Percentiles rank a stretch among this genome's conserved stretches.
Evolutionary conservation across 2,113 vertebrate genomes (phyloP).

Genomic region (Irena cyanogastra): DNA sequence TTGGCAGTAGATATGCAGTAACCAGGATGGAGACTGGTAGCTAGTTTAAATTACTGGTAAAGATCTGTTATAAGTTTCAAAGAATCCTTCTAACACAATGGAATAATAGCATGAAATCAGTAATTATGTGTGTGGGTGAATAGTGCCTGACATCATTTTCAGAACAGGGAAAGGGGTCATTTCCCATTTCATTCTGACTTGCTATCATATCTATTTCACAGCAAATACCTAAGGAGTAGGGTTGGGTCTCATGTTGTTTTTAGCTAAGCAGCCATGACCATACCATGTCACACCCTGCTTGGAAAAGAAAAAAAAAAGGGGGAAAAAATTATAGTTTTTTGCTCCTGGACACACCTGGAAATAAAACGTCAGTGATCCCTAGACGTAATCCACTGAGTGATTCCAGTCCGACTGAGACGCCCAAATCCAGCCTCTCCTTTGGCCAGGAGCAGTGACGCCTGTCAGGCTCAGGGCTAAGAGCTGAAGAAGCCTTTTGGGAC

Average conservation of each 20-base stretch:
- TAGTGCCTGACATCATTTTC: not conserved
- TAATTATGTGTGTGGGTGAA: not conserved
- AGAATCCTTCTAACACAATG: not conserved
- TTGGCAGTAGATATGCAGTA: conserved; percentile 65
- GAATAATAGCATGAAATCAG: conserved; percentile 3
- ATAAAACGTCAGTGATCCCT: not conserved
- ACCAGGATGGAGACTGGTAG: conserved; percentile 57
- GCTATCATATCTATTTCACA: not conserved
- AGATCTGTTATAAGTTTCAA: conserved; percentile 18
- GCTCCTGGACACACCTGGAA: not conserved
- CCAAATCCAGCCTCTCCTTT: not conserved
- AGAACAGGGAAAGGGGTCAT: not conserved
- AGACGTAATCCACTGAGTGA: not conserved
- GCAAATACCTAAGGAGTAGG: conserved; percentile 14
- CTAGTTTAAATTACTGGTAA: conserved; percentile 52
- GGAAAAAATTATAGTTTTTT: not conserved
- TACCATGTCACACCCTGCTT: not conserved
- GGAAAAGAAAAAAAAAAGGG: not conserved
- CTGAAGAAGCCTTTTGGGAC: not conserved
- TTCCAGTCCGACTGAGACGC: not conserved
- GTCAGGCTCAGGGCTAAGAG: not conserved
- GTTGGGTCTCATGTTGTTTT: not conserved
- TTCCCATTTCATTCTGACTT: conserved; percentile 37
- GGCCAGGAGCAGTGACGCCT: not conserved
- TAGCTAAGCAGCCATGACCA: not conserved